Percentiles rank a stretch among this genome's conserved stretches.
Conservation (phyloP, 1,140 invertebrate genomes). For the Chelonus insularis region DNA sequence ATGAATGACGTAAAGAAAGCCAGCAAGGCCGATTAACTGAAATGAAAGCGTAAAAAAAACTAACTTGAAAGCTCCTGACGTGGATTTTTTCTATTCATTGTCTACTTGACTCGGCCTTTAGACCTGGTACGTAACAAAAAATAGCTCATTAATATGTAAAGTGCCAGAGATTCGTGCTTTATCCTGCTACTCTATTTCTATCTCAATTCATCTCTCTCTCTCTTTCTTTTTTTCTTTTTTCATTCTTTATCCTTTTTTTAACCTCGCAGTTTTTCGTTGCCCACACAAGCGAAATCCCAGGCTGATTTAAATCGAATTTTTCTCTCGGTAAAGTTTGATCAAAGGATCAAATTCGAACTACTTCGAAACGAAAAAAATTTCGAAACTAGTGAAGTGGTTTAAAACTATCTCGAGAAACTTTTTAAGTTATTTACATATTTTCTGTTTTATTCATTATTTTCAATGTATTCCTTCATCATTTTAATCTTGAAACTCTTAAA, state of each 20-base stretch:
- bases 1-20: constrained; percentile 6
- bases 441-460: too few species aligned
- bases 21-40: neutral
- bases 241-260: neutral
- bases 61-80: neutral
- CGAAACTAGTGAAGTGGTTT: neutral
- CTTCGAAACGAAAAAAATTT: neutral
- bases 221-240: neutral
- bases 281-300: neutral
- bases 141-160: constrained; percentile 25
- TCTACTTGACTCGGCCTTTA: constrained; percentile 7
- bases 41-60: neutral
- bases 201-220: neutral
- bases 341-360: constrained; percentile 4
- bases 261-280: neutral
- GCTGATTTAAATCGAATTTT: constrained; percentile 19
- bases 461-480: neutral
- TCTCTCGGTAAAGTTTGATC: constrained; percentile 2
- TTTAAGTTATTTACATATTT: neutral
- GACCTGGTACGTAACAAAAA: constrained; percentile 12
- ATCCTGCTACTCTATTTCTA: constrained; percentile 12
- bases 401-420: too few species aligned
- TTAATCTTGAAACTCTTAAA: too few species aligned
- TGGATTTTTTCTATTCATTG: constrained; percentile 20
- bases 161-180: constrained; percentile 12